Base-by-base conservation (phyloP, 92 coral and sea anemone species). In the Isaurus tuberculatus region DNA sequence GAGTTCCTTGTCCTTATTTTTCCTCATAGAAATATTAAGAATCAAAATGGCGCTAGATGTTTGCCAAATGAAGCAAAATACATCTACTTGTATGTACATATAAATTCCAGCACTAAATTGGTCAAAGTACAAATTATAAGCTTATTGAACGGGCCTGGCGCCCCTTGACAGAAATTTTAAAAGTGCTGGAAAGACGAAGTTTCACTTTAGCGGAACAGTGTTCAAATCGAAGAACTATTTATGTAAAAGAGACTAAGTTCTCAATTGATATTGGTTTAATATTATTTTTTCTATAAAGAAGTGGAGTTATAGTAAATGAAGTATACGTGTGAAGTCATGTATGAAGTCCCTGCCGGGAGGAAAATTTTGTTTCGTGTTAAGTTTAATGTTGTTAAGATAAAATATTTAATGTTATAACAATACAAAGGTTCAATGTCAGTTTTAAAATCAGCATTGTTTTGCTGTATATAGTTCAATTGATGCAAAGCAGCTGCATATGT, bases 401-500 rank as follows among this genome's bases (percentile, higher is more conserved):
- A 19, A 55, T 55, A 55, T 55, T 55, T 55, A 15, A 11, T 11
- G 63, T 55, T 55, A 55, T 55, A 40, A 8, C 46, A 10, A 19
- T 19, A 20, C 63, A n/a, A 55, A 19, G 26, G 63, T 6, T n/a
- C 63, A 22, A 2, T 55, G n/a, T 6, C 4, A 55, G 63, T 49
- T 51, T 42, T 16, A 51, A 51, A 51, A 51, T 20, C 58, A 51
- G 58, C 58, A 51, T 2, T 53, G 58, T 51, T 16, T 51, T 51
- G 58, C 58, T 51, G 25, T 51, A 51, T 14, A 51, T 72, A 42
- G 19, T 72, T 44, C n/a, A 72, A 72, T 3, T 72, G 16, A 44
- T 42, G 78, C 78, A 72, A 43, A 72, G 78, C 60, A 43, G 43
- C 44, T 31, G 78, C 40, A 26, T 67, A 32, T 40, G 75, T 44